Evolutionary conservation across 1,140 invertebrate species (phyloP), one percentile per base, ranked within the genome.

Genomic region (Drosophila baimaii): DNA sequence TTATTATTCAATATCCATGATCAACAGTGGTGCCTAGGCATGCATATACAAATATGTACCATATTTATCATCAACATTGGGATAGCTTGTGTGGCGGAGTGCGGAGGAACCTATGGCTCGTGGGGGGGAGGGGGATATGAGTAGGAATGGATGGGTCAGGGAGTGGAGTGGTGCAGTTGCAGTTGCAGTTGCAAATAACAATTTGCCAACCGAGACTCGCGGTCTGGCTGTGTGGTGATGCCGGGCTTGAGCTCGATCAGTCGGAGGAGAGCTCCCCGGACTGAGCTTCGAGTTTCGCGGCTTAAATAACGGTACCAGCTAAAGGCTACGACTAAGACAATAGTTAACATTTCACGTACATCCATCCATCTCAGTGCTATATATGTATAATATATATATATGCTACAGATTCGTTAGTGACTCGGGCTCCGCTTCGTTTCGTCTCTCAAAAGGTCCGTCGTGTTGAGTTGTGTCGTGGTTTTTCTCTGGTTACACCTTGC

Each of bases 281-380:
- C 46, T 17, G 9, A 15, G 52, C n/a, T 19, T 58, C 13, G 23
- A 27, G 23, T 57, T 57, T 41, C 9, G 56, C 55, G 39, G 52
- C 63, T 66, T 56, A 56, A 71, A 46, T 54, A 73, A 59, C 19
- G 46, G 17, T 73, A 59, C 44, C 41, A 41, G 35, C 58, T 73
- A 73, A 58, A 54, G 49, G 37, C 73, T 76, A 77, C 37, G 43
- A 77, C 74, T 77, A 77, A 58, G 55, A 62, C 63, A 77, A 77
- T 77, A 77, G 73, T 77, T 77, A 77, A 77, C 74, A 77, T 70
- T 54, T 77, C 43, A 71, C 43, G 51, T 33, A 25, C 64, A 68
- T 44, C 13, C 64, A 68, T 44, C 13, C 61, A 31, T 37, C 13
- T 41, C 12, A 19, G 13, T 31, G 47, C 55, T 51, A 33, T 17